Conservation (phyloP, 2,113 vertebrate genomes). For the Sialia sialis region DNA sequence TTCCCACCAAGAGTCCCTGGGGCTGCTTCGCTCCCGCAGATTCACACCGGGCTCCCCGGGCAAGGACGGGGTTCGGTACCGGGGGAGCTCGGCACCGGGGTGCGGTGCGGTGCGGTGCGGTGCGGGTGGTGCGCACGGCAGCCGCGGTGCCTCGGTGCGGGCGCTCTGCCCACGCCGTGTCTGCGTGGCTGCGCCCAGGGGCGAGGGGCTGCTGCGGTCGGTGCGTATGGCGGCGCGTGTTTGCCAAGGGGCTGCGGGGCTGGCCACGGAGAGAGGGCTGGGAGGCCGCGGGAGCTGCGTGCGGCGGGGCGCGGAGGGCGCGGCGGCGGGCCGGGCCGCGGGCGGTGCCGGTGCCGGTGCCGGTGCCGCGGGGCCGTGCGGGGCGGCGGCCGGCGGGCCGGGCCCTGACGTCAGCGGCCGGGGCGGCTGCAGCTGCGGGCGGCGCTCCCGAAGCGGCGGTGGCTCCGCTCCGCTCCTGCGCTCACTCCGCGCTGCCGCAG, state of each 20-base stretch:
- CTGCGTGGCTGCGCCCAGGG: background rate
- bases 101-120: fast-evolving
- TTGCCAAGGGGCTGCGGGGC: background rate
- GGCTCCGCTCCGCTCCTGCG: too few species aligned
- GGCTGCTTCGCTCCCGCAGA: background rate
- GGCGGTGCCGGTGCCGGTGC: too few species aligned
- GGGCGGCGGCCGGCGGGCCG: too few species aligned
- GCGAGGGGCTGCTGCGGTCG: background rate
- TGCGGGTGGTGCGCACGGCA: fast-evolving
- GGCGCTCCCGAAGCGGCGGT: too few species aligned
- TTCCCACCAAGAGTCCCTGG: background rate
- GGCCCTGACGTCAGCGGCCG: too few species aligned
- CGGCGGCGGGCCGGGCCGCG: too few species aligned
- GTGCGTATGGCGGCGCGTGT: background rate
- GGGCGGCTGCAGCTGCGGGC: too few species aligned
- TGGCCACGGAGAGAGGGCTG: too few species aligned
- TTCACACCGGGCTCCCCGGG: fast-evolving
- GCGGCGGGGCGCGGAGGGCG: too few species aligned
- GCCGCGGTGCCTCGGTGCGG: background rate
- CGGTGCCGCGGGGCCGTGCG: too few species aligned
- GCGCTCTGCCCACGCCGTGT: fast-evolving
- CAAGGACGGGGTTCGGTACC: background rate
- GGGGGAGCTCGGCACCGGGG: fast-evolving
- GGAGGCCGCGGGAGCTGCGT: too few species aligned
- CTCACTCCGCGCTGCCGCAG: too few species aligned